Evolutionary conservation across 2,113 vertebrate species (phyloP).

Genomic region (Microcebus lehilahytsara): DNA sequence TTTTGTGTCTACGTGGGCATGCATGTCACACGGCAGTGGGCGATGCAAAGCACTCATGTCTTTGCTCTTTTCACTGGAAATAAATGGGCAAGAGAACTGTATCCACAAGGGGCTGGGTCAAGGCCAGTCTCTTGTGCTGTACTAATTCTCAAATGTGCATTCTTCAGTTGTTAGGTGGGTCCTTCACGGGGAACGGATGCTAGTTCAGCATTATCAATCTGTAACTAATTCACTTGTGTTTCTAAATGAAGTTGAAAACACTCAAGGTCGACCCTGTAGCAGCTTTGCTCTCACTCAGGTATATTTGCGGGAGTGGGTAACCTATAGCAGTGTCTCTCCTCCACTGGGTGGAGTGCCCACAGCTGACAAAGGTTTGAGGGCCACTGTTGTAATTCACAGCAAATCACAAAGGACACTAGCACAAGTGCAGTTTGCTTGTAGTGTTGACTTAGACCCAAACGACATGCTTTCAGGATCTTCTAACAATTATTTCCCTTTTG

Average conservation of each 20-base stretch:
- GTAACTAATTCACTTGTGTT: background rate
- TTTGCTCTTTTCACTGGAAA: slow-evolving; percentile 25
- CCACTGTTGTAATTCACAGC: background rate
- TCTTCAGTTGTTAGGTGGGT: background rate
- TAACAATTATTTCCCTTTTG: slow-evolving; percentile 40
- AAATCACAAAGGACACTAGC: background rate
- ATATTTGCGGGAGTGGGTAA: background rate
- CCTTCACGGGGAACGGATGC: background rate
- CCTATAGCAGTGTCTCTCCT: background rate
- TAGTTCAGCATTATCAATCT: background rate
- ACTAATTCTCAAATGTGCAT: background rate
- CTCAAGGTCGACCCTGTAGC: background rate
- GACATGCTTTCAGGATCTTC: background rate
- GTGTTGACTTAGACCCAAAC: background rate
- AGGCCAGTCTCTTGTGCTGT: background rate
- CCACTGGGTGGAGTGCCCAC: background rate
- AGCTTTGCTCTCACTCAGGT: background rate
- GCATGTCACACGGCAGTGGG: background rate
- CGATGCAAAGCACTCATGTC: background rate
- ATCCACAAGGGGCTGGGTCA: background rate
- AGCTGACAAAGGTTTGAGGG: background rate
- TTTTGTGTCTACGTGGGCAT: background rate
- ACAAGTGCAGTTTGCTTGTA: background rate
- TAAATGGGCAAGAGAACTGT: background rate
- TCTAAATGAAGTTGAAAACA: background rate